Base-by-base conservation (phyloP, 2,797 vertebrate species). In the Natrix natrix region DNA sequence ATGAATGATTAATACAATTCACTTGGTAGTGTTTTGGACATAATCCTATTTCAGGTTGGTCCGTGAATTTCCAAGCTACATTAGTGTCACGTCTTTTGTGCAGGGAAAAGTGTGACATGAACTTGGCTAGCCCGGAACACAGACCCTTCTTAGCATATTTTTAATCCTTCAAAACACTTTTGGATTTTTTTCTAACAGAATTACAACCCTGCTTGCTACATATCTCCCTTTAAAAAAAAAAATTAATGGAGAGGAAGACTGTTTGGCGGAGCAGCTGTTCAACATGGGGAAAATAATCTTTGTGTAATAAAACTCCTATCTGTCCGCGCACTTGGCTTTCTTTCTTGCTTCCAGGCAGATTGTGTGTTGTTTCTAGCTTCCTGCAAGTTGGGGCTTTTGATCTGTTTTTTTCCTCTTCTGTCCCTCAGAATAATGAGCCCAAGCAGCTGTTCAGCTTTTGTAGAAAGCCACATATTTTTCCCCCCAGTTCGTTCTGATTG, bases 291-390 rank as follows among this genome's bases (percentile, higher is more conserved):
- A 95, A 93, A 92, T 59, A 91, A 89, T 28, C 86, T 93, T 54
- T 87, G 83, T 91, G 48, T 87, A 94, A 8, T 63, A 92, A 92
- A 94, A 0, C 48, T 92, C 52, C 10, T 95, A 90, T 95, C 93
- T 94, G 91, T 52, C 74, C 37, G 89, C 57, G 93, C 22, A 60
- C 37, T 87, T 92, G 92, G 89, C 90, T 92, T 92, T 60, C 93
- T 90, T 94, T 89, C 57, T 86, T 94, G 0, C 48, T 92, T 37
- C 0, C 2, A 88, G 22, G n/a, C 83, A 92, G 88, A 86, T 87
- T 92, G 56, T 92, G 90, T 94, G 87, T 91, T 93, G 63, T 90
- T 89, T 93, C n/a, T 66, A 93, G 60, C 92, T 74, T 1, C 94
- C 57, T 94, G 90, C 37, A 86, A 0, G 1, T 61, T 22, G 43